phyloP scores from a whole-genome alignment of 2,113 vertebrate genomes.

The Nipponia nippon region DNA sequence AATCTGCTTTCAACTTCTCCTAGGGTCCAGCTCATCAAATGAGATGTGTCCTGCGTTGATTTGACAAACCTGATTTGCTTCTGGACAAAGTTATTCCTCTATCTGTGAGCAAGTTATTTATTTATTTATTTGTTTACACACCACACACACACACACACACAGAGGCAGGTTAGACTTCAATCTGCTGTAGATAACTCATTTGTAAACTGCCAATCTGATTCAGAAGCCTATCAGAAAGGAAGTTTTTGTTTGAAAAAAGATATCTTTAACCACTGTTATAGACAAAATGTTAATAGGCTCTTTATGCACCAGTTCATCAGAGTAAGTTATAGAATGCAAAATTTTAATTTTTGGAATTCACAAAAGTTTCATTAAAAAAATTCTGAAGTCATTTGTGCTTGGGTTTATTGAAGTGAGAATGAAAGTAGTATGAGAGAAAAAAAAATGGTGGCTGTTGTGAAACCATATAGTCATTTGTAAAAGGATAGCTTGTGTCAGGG shows the following conservation, averaged over 20 bases:
- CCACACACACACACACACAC: too few relatives aligned
- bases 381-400: not conserved
- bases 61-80: not conserved
- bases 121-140: not conserved
- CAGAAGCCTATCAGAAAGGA: not conserved
- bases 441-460: not conserved
- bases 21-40: not conserved
- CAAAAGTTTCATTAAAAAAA: not conserved
- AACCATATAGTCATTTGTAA: not conserved
- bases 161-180: not conserved
- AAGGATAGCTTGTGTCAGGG: not conserved
- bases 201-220: not conserved
- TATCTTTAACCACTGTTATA: not conserved
- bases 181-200: not conserved
- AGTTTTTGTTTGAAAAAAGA: not conserved
- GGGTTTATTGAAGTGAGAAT: not conserved
- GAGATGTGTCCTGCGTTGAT: not conserved
- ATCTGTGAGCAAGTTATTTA: not conserved
- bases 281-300: not conserved
- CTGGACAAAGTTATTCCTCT: not conserved
- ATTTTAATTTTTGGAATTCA: not conserved
- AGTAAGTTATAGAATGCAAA: not conserved
- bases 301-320: not conserved
- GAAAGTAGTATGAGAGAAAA: not conserved
- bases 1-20: slow-evolving; percentile 22